Conservation (phyloP, 2,888 invertebrate species). For the Himalopsyche anomala region DNA sequence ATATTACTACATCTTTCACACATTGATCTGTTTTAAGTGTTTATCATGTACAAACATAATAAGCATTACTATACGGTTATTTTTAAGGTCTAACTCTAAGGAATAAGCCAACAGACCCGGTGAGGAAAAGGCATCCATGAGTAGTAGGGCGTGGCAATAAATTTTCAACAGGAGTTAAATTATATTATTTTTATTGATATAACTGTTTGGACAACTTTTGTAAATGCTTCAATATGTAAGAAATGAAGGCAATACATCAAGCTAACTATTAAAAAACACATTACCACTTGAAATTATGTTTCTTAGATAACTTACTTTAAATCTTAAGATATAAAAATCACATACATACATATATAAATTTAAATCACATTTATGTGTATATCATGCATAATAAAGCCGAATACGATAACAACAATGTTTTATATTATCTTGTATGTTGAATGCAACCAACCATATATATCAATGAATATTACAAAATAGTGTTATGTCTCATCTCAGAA, state of each 20-base stretch:
- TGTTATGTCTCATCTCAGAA: constrained; percentile 10
- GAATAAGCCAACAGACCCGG: neutral
- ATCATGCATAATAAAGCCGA: constrained; percentile 35
- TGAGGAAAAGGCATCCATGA: neutral
- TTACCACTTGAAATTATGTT: constrained; percentile 35
- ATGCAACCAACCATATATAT: constrained; percentile 7
- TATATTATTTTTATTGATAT: constrained; percentile 40
- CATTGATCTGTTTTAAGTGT: too few species aligned
- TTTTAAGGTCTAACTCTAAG: too few species aligned
- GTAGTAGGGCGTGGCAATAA: too few species aligned
- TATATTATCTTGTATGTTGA: constrained; percentile 17
- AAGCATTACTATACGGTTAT: too few species aligned
- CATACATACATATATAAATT: constrained; percentile 43
- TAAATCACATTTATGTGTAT: constrained; percentile 40
- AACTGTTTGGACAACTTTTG: constrained; percentile 30
- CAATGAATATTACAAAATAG: constrained; percentile 40
- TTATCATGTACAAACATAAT: too few species aligned
- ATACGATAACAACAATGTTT: constrained; percentile 19
- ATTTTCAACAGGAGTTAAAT: neutral
- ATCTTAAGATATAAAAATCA: constrained; percentile 41
- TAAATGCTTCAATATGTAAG: constrained; percentile 30
- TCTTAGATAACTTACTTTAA: constrained; percentile 37
- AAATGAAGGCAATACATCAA: constrained; percentile 26
- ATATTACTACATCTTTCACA: too few species aligned
- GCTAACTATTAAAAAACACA: constrained; percentile 18